Base-by-base conservation (phyloP, 2,113 vertebrate species). In the Peucedramus taeniatus region DNA sequence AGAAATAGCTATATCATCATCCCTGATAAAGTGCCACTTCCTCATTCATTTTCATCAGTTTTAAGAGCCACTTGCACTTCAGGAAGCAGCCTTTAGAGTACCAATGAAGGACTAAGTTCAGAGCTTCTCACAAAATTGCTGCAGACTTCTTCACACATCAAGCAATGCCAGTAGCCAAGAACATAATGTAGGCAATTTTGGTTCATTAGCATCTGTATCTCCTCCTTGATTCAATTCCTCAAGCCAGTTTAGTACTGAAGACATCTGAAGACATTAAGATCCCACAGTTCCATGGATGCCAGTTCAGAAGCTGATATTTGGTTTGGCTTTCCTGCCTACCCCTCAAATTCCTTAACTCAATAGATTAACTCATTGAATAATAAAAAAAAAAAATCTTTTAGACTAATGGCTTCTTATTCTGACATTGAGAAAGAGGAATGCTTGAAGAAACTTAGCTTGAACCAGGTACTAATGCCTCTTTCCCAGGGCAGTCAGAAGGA, bases 41-140 rank as follows among this genome's bases (percentile, higher is more conserved):
- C 50, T 79, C 49, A 40, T 71, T 63, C 77, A 89, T 87, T 87
- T 92, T 87, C 95, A 96, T 91, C 87, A 96, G 51, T 37, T 39
- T 13, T 51, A 89, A 95, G 64, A 93, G 89, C 60, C 69, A 83
- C 64, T 89, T 83, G 72, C 51, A 54, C 87, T 86, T 94, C 50
- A 87, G 81, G 69, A 90, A 70, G 77, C 6, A 31, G 70, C 49
- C 63, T 86, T 86, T 37, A 57, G 57, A 92, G 53, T 44, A 47
- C 49, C 77, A 51, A 40, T 23, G 37, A 92, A 87, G 37, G n/a
- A 71, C 69, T 35, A 89, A 84, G 63, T 91, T 89, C 53, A 89
- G 40, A 89, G 49, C 40, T 60, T 68, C 66, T 81, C 70, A 63
- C 49, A 71, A 87, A 91, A 92, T 81, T 91, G 65, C 40, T 50